These are phyloP conservation scores for Cantharis rufa DNA, from an alignment of 2,888 invertebrate genomes.

Conservation along the genomic window DNA sequence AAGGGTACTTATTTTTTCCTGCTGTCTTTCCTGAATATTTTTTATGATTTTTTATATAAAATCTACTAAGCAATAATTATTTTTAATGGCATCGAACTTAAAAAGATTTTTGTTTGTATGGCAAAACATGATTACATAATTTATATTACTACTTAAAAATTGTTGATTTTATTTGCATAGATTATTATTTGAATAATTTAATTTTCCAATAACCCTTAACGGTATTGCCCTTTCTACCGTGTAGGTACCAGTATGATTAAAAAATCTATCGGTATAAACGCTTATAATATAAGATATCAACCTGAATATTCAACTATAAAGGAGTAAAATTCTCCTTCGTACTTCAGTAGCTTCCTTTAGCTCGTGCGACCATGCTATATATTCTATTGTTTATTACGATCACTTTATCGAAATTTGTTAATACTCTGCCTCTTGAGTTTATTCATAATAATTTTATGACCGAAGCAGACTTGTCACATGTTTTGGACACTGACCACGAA, in stretches of 20 bases:
- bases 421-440: background rate
- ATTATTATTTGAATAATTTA: background rate
- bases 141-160: background rate
- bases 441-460: slow-evolving; percentile 53
- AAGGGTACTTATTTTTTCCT: too few species aligned
- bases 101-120: background rate
- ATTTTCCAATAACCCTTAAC: background rate
- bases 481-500: slow-evolving; percentile 50
- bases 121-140: background rate
- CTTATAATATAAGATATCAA: background rate
- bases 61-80: too few species aligned
- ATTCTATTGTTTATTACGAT: background rate
- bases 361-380: background rate
- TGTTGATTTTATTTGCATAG: background rate
- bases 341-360: background rate
- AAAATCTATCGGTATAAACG: background rate
- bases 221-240: background rate
- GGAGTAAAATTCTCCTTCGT: background rate
- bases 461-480: slow-evolving; percentile 54
- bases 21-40: too few species aligned
- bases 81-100: background rate
- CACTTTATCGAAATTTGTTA: background rate
- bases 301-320: background rate
- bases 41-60: too few species aligned
- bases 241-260: background rate